Evolutionary conservation across 2,797 vertebrate species (phyloP), one percentile per base, ranked within the genome.

Genomic region (Helostoma temminkii): DNA sequence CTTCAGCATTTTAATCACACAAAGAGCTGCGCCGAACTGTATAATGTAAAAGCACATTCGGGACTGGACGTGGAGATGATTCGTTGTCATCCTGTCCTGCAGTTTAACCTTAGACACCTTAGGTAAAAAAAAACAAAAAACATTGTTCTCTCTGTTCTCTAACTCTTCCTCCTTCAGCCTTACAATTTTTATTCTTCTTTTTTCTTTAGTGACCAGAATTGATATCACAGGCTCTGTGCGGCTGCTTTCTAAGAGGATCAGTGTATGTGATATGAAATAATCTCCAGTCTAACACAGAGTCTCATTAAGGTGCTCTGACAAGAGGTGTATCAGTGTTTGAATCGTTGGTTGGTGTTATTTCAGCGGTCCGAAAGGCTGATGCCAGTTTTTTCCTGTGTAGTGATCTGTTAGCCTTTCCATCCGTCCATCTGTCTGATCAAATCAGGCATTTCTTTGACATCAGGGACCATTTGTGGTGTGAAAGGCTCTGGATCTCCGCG

Each of bases 231-330:
- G 50, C 54, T 62, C 45, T 30, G 21, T 12, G 36, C 62, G 26
- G 66, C 76, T 50, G 63, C 45, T 74, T 24, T 52, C 28, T 63
- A 63, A 74, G 57, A 47, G 59, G 83, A 77, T 86, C 41, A 66
- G 42, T 32, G 37, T 61, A 18, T 32, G 42, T 64, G 19, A 75
- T 46, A 22, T 75, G 52, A 53, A 58, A 66, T 75, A 26, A 71
- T 70, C 74, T 47, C 54, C 10, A 3, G 15, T 53, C 76, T 59
- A 46, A 80, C 58, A 9, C 50, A 34, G 39, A 62, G 73, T 80
- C 75, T 62, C 63, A 52, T 77, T 71, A 36, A n/a, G 16, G 3
- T 45, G 0, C 34, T 66, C n/a, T 22, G 52, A 63, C 56, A 28
- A n/a, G 28, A 30, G 6, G 25, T 66, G 41, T 57, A 30, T 5